phyloP scores from a whole-genome alignment of 1,140 invertebrate genomes.

The Belonocnema kinseyi region DNA sequence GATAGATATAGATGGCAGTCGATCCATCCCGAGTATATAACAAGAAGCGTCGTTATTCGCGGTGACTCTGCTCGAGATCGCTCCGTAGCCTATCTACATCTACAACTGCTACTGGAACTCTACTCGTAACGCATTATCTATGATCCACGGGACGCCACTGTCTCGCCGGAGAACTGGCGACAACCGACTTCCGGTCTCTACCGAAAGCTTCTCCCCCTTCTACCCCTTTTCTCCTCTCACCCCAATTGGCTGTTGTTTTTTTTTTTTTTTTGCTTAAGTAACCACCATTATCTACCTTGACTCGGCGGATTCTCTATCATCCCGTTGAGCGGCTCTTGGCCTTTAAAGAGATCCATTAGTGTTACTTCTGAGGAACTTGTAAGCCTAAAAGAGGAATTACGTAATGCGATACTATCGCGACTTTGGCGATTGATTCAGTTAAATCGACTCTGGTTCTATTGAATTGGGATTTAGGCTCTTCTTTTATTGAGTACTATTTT shows the following conservation, averaged over 20 bases:
- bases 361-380: not conserved
- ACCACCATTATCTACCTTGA: conserved; percentile 58
- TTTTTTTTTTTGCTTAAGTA: conserved; percentile 27
- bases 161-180: conserved; percentile 40
- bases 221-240: conserved; percentile 32
- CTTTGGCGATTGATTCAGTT: too few relatives aligned
- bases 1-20: too few relatives aligned
- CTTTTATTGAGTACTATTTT: too few relatives aligned
- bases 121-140: conserved; percentile 43
- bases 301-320: conserved; percentile 51
- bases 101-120: conserved; percentile 48
- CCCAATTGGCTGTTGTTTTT: conserved; percentile 10
- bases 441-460: too few relatives aligned
- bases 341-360: not conserved
- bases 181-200: conserved; percentile 53
- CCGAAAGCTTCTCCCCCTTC: not conserved
- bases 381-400: not conserved
- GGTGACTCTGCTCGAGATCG: conserved; percentile 41
- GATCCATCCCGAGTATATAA: conserved; percentile 6
- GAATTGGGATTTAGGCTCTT: too few relatives aligned
- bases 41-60: conserved; percentile 6
- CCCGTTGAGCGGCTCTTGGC: not conserved
- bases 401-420: not conserved
- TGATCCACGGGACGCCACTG: conserved; percentile 35
- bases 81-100: conserved; percentile 48